Percentiles rank a stretch among this genome's conserved stretches.
phyloP scores from a whole-genome alignment of 2,888 invertebrate species.

The Thymelicus acteon region DNA sequence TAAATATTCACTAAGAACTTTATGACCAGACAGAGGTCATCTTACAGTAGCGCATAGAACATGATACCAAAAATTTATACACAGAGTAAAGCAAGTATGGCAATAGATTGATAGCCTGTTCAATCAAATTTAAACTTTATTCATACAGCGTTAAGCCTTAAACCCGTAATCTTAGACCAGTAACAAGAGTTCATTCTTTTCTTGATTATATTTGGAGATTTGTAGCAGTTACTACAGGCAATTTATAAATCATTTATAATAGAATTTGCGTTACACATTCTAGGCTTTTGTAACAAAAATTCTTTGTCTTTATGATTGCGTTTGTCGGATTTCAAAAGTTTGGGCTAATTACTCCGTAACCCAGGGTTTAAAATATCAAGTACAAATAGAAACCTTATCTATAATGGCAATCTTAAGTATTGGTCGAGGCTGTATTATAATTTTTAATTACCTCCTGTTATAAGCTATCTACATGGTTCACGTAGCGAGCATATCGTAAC shows the following conservation, averaged over 20 bases:
- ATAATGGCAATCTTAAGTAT: slow-evolving; percentile 14
- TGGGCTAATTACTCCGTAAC: slow-evolving; percentile 13
- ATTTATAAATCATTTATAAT: slow-evolving; percentile 46
- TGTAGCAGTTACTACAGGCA: slow-evolving; percentile 37
- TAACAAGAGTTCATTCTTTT: slow-evolving; percentile 7
- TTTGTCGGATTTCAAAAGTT: slow-evolving; percentile 32
- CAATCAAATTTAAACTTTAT: slow-evolving; percentile 13
- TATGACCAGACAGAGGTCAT: slow-evolving; percentile 45
- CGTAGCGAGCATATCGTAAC: too few relatives aligned
- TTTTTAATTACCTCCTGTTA: slow-evolving; percentile 9
- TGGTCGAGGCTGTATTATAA: slow-evolving; percentile 6
- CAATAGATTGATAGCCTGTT: neutral
- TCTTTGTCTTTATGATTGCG: slow-evolving; percentile 43
- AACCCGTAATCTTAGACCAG: neutral
- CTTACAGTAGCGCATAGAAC: slow-evolving; percentile 45
- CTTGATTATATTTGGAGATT: slow-evolving; percentile 32
- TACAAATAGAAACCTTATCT: slow-evolving; percentile 9
- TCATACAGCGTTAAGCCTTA: neutral
- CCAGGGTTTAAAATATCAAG: neutral
- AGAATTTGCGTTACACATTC: slow-evolving; percentile 42
- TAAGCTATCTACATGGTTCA: too few relatives aligned
- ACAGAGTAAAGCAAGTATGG: slow-evolving; percentile 16
- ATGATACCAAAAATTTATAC: slow-evolving; percentile 40
- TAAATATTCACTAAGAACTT: slow-evolving; percentile 20
- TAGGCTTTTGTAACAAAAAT: slow-evolving; percentile 41